Conservation (phyloP, 2,113 vertebrate species). For the Megaceryle maxima region DNA sequence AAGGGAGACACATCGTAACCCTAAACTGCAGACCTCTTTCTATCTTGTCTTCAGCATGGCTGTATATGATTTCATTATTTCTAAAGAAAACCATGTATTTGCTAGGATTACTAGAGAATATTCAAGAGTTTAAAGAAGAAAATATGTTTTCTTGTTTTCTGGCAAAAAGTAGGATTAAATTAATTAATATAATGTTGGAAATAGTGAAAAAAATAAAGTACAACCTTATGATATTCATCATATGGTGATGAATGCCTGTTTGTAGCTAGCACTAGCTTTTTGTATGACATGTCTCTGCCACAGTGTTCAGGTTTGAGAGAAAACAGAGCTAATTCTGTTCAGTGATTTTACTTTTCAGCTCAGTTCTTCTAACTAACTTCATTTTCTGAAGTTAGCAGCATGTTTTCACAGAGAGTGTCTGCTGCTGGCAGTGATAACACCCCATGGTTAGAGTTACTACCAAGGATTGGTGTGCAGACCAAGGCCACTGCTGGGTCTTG, state of each 20-base stretch:
- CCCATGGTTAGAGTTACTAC: too few relatives aligned
- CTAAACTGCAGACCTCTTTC: background rate
- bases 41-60: background rate
- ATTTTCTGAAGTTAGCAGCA: too few relatives aligned
- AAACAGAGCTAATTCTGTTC: too few relatives aligned
- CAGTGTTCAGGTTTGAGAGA: too few relatives aligned
- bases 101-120: background rate
- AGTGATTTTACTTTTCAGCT: too few relatives aligned
- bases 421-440: too few relatives aligned
- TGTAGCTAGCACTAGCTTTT: background rate
- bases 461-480: too few relatives aligned
- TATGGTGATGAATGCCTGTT: background rate
- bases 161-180: background rate
- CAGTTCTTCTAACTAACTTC: too few relatives aligned
- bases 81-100: background rate
- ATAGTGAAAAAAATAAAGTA: background rate
- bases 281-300: background rate
- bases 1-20: background rate
- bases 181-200: background rate
- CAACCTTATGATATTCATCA: background rate
- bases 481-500: too few relatives aligned
- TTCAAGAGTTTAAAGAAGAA: background rate
- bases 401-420: too few relatives aligned
- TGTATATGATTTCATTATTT: background rate
- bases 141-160: background rate